Base-by-base conservation (phyloP, 2,797 vertebrate genomes). In the Siniperca scherzeri region DNA sequence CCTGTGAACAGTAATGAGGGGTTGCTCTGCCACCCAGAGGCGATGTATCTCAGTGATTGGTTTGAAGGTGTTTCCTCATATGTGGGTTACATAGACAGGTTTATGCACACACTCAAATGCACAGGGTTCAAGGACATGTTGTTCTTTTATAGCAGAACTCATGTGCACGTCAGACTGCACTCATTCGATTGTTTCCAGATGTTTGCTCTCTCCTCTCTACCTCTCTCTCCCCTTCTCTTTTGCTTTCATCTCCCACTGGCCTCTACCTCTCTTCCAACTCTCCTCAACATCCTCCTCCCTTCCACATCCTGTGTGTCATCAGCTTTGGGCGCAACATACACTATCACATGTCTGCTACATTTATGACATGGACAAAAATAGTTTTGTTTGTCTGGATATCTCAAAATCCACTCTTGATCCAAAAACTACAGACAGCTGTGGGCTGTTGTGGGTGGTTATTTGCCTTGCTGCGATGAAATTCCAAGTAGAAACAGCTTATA, bases 161-260 rank as follows among this genome's bases (percentile, higher is more conserved):
- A 88, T 93, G 91, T 91, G 91, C 88, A 81, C 86, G 87, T 92
- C 89, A 84, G 88, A 83, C 91, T 82, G 82, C 81, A 48, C 86
- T 87, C n/a, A 0, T 78, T 76, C 61, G 69, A 96, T 95, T 87
- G 84, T 90, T 96, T 96, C 96, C 95, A 96, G 95, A 96, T 96
- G 95, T 93, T 78, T 44, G 46, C 75, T 73, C 74, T 71, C 83
- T 81, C 78, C 78, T 72, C 61, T 74, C 79, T 87, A 67, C 70
- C 71, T 82, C 86, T 67, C 42, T 62, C 75, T 77, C 66, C 44
- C 69, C 56, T 77, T 67, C 48, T 73, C 30, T 78, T 77, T 59
- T 21, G 17, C 87, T 90, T 90, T 91, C 89, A 91, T 92, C 91
- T 91, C 87, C 81, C 83, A 85, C 70, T 52, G 77, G 61, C 74